Conservation (phyloP, 2,888 invertebrate species). For the Microplitis deprimator region DNA sequence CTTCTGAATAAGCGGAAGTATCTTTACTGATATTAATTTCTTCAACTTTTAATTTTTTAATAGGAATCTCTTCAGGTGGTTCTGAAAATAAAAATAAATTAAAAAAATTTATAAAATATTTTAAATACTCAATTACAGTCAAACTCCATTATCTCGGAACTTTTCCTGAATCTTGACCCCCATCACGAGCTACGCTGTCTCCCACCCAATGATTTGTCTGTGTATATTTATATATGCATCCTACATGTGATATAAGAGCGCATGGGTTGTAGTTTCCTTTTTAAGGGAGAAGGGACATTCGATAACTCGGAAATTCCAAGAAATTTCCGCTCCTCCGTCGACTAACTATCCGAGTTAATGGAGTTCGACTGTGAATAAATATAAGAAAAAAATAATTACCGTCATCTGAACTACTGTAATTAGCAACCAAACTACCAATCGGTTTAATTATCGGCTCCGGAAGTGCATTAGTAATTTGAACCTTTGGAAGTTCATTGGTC, state of each 20-base stretch:
- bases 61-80: conserved; percentile 61
- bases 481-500: conserved; percentile 55
- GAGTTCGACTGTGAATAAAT: no score
- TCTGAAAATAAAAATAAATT: conserved; percentile 43
- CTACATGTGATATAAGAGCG: no score
- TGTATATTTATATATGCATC: no score
- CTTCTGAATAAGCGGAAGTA: neutral
- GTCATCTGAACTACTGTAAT: conserved; percentile 63
- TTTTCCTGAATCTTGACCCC: no score
- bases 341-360: no score
- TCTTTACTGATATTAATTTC: conserved; percentile 7
- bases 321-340: no score
- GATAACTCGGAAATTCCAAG: no score
- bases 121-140: neutral
- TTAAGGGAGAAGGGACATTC: no score
- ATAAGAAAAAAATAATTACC: conserved; percentile 51
- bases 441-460: neutral
- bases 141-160: no score
- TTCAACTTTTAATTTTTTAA: conserved; percentile 54
- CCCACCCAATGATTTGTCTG: no score
- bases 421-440: conserved; percentile 58
- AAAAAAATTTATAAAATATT: neutral
- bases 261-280: no score
- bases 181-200: no score
- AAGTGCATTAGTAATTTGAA: conserved; percentile 56